These are phyloP conservation scores for Arctopsyche grandis DNA, from an alignment of 1,140 invertebrate species.

Conservation along the genomic window DNA sequence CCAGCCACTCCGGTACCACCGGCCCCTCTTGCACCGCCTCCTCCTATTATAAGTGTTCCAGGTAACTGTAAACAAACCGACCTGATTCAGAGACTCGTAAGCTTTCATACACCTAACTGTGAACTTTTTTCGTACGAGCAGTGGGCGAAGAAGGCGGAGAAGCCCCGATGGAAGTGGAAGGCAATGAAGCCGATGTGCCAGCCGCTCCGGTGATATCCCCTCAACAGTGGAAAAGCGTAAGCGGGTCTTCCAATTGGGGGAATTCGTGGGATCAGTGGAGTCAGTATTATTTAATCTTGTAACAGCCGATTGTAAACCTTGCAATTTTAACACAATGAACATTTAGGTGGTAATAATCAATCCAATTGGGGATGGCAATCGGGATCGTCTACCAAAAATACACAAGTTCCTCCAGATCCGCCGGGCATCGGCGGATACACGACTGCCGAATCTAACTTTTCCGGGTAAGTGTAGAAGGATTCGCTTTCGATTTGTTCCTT, in stretches of 20 bases:
- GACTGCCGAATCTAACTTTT: constrained; percentile 36
- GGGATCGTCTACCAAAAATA: constrained; percentile 1
- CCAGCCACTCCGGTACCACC: constrained; percentile 63
- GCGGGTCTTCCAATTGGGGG: constrained; percentile 65
- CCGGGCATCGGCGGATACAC: constrained; percentile 49
- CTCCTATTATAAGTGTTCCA: not conserved
- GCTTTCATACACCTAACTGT: not conserved
- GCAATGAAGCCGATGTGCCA: constrained; percentile 60
- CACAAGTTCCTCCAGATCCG: constrained; percentile 57
- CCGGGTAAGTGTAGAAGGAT: not conserved
- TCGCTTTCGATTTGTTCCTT: not conserved
- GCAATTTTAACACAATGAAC: not conserved
- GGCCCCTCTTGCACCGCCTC: not conserved
- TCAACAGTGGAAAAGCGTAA: constrained; percentile 49
- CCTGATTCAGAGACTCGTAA: too few species aligned
- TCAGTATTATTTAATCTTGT: constrained; percentile 40
- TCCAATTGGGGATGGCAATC: constrained; percentile 35
- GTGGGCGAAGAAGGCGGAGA: constrained; percentile 73
- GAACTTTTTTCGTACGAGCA: not conserved
- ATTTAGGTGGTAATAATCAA: constrained; percentile 18
- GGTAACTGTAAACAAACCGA: not conserved
- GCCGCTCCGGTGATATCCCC: constrained; percentile 61
- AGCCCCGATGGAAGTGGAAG: constrained; percentile 86
- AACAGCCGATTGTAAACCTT: not conserved
- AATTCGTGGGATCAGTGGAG: constrained; percentile 73